Evolutionary conservation across 2,888 invertebrate genomes (phyloP), one percentile per base, ranked within the genome.

Genomic region (Caenorhabditis panamensis): DNA sequence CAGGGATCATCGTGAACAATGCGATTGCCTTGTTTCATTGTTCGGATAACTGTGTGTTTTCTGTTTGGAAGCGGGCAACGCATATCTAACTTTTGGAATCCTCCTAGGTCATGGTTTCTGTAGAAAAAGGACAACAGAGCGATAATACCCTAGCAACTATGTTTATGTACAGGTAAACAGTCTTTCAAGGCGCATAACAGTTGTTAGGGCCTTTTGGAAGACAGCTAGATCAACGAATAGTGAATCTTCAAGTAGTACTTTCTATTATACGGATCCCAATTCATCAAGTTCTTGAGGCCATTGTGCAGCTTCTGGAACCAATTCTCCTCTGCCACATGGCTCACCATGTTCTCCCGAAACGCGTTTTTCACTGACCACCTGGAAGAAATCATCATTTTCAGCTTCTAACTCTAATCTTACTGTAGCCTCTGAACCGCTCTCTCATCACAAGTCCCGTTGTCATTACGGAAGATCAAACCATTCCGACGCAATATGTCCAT

Each of bases 401-500:
- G 11, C 31, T 31, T 9, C 31, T 41, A 6, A 13, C 5, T 6
- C 13, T 44, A 56, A n/a, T 9, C 31, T 49, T 18, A 68, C 68
- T 58, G 49, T 26, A 69, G 37, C 20, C 37, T 69, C 24, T 51
- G 31, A 22, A 72, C 63, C 6, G 22, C 37, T 11, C n/a, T 49
- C 41, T 49, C 66, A 44, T 66, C 31, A 16, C 75, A 75, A 16
- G 75, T 61, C 1, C 66, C 75, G 44, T 75, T 61, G 18, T 53
- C 24, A 3, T 66, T 18, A n/a, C 54, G 54, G 62, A 79, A 79
- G 16, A 51, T 59, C 13, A 79, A 62, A 20, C 53, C 18, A 11
- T 53, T 59, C 20, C 47, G 26, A 26, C 47, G 31, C 28, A 79
- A 36, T 6, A 79, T 36, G 16, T 79, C 71, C 71, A 72, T 71